phyloP scores from a whole-genome alignment of 2,113 vertebrate species.

The Lucifuga dentata region DNA sequence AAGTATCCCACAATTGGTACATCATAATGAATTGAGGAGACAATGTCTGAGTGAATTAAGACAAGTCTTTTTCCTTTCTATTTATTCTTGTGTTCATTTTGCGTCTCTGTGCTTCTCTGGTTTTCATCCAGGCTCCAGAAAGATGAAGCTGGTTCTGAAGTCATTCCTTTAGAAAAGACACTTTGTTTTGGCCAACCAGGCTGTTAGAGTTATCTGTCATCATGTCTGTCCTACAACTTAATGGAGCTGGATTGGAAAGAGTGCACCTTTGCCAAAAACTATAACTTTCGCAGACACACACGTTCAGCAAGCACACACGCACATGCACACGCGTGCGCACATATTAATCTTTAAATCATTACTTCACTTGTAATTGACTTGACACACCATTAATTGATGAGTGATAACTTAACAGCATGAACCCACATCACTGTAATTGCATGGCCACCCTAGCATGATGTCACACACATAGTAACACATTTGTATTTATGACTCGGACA shows the following conservation, averaged over 20 bases:
- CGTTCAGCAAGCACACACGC: too few relatives aligned
- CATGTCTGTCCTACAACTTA: constrained; percentile 16
- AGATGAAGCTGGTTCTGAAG: too few relatives aligned
- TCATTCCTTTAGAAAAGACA: neutral
- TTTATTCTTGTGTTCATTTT: neutral
- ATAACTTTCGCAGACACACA: constrained; percentile 24
- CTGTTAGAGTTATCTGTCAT: constrained; percentile 30
- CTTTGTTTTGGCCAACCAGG: neutral
- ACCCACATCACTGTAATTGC: constrained; percentile 62
- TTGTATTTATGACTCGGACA: constrained; percentile 16
- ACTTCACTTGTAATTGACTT: constrained; percentile 58
- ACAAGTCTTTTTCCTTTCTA: neutral
- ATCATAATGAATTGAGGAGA: too few relatives aligned
- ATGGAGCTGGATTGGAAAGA: constrained; percentile 6
- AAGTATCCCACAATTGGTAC: too few relatives aligned
- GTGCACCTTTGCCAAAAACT: constrained; percentile 31
- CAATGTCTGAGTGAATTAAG: neutral
- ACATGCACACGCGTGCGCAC: neutral
- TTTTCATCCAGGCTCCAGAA: too few relatives aligned
- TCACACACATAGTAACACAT: constrained; percentile 6
- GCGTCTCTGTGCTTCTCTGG: too few relatives aligned
- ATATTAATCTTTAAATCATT: constrained; percentile 17
- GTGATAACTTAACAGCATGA: constrained; percentile 62
- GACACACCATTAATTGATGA: constrained; percentile 61
- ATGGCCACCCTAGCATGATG: constrained; percentile 49